phyloP scores from a whole-genome alignment of 2,888 invertebrate genomes.

The Hydraecia micacea region DNA sequence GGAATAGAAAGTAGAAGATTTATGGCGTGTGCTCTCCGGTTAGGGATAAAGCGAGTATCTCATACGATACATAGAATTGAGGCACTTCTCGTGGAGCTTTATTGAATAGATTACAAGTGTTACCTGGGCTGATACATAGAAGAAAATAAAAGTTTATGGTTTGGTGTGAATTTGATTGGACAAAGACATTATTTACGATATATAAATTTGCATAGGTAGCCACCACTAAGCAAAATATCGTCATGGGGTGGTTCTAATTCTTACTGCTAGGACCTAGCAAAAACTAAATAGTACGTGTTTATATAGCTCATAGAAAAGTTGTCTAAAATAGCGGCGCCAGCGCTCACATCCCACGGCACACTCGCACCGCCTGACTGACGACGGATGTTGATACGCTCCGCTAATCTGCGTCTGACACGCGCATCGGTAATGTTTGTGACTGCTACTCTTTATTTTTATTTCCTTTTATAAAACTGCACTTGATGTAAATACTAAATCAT shows the following conservation, averaged over 20 bases:
- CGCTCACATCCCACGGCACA: slow-evolving; percentile 11
- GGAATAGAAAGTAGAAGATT: slow-evolving; percentile 29
- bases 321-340: slow-evolving; percentile 4
- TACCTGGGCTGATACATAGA: not conserved
- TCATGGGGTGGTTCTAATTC: not conserved
- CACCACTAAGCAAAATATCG: not conserved
- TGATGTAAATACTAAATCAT: not conserved
- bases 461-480: not conserved
- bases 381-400: slow-evolving; percentile 7
- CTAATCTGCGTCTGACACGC: slow-evolving; percentile 41
- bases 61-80: not conserved
- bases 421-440: slow-evolving; percentile 9
- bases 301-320: not conserved
- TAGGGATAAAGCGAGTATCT: slow-evolving; percentile 3
- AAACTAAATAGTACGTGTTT: not conserved
- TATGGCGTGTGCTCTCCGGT: slow-evolving; percentile 2
- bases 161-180: not conserved
- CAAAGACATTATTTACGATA: not conserved
- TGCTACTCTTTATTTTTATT: slow-evolving; percentile 13
- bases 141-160: not conserved
- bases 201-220: no score
- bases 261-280: not conserved
- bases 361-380: not conserved
- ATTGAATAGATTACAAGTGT: not conserved
- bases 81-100: not conserved